Base-by-base conservation (phyloP, 2,888 invertebrate species). In the Caradrina clavipalpis region DNA sequence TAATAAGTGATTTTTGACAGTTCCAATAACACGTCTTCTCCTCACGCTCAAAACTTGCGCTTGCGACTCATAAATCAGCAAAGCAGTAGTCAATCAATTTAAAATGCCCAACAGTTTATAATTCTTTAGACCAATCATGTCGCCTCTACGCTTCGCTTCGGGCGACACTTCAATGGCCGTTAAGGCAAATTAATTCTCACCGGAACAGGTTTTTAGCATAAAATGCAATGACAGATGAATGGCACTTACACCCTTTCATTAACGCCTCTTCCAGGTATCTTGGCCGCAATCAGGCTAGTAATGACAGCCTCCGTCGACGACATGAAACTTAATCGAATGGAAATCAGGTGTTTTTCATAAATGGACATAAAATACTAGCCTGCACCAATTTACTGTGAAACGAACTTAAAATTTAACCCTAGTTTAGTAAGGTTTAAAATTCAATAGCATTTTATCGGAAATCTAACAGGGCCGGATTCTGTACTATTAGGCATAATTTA, bases 241-340 rank as follows among this genome's bases (percentile, higher is more conserved):
- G 56, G 53, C 55, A 55, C 49, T 39, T 69, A 31, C 10, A 70
- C 7, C 61, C 59, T 71, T 67, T 70, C 39, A 78, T 72, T 73
- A 81, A 19, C 21, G 35, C 58, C 50, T 57, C 26, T 55, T 11
- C 22, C 35, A 60, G 53, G 63, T 74, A 78, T 81, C 84, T 68
- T 69, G 67, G 55, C 67, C 65, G 79, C 69, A 84, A 81, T 76
- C 64, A 71, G 59, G 74, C 69, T 69, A 42, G 71, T 90, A 90
- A 90, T 87, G 86, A 84, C 84, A 85, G 76, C 63, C 64, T 81
- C 68, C 76, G 81, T 82, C 85, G 81, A 81, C 82, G 77, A 84
- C 78, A 81, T 80, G 82, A 85, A 81, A 82, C 81, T 84, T 87
- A 89, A 91, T 89, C 86, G 82, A 89, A 87, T 88, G 84, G 87